Percentiles rank a stretch among this genome's conserved stretches.
phyloP scores from a whole-genome alignment of 2,113 vertebrate species.

The Oreochromis tanganicae region DNA sequence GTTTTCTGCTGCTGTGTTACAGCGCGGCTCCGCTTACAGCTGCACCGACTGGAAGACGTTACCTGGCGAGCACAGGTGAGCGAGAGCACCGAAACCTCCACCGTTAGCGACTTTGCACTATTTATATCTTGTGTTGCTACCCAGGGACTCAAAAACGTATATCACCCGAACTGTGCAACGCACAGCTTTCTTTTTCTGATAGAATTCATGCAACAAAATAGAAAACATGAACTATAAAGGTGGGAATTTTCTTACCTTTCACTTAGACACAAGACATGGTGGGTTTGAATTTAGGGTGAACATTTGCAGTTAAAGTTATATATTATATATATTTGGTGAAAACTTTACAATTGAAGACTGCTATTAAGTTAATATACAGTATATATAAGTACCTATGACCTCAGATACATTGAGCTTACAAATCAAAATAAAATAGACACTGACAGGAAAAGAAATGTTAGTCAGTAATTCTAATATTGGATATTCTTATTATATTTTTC shows the following conservation, averaged over 20 bases:
- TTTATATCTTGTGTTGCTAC: not conserved
- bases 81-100: not conserved
- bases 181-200: not conserved
- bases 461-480: not conserved
- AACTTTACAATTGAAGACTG: not conserved
- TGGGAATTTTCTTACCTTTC: not conserved
- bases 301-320: fast-evolving
- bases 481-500: fast-evolving
- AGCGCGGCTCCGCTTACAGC: not conserved
- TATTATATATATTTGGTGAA: not conserved
- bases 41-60: conserved; percentile 12
- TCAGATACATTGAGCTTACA: not conserved
- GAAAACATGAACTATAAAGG: not conserved
- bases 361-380: not conserved
- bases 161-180: not conserved
- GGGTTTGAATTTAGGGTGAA: not conserved
- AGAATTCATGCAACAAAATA: not conserved
- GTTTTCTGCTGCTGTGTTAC: not conserved
- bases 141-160: fast-evolving
- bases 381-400: not conserved
- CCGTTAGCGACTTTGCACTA: not conserved
- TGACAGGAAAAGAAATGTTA: not conserved
- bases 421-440: not conserved
- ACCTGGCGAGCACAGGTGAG: conserved; percentile 54
- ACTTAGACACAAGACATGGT: not conserved